These are phyloP conservation scores for Sprattus sprattus DNA, from an alignment of 2,113 vertebrate genomes.

Conservation along the genomic window DNA sequence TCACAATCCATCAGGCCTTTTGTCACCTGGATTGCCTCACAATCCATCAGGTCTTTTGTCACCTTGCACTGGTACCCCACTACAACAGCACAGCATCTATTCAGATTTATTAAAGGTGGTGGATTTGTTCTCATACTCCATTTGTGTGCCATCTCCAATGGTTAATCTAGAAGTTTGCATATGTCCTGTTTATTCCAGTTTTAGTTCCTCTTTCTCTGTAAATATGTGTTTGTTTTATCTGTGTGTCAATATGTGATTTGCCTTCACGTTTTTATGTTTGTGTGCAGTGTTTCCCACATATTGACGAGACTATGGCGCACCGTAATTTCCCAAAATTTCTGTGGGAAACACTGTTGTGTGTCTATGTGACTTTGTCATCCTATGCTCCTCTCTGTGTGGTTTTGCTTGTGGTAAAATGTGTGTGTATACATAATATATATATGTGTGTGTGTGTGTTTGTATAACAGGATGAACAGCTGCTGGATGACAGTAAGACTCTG, in stretches of 20 bases:
- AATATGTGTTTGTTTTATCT: neutral
- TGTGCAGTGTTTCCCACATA: too few relatives aligned
- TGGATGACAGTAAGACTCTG: conserved; percentile 85
- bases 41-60: too few relatives aligned
- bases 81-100: neutral
- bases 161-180: too few relatives aligned
- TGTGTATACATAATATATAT: too few relatives aligned
- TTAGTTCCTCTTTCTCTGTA: neutral
- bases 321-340: too few relatives aligned
- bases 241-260: neutral
- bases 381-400: neutral
- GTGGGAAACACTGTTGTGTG: too few relatives aligned
- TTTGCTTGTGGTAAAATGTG: neutral
- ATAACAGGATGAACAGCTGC: conserved; percentile 82
- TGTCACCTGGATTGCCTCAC: neutral
- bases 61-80: neutral
- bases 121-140: neutral
- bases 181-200: neutral
- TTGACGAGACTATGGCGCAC: too few relatives aligned
- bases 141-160: too few relatives aligned
- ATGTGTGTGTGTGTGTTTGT: conserved; percentile 7
- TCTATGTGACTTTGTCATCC: neutral
- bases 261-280: neutral
- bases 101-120: neutral
- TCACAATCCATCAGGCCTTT: too few relatives aligned